These are phyloP conservation scores for Luscinia megarhynchos DNA, from an alignment of 2,797 vertebrate species.

Conservation along the genomic window DNA sequence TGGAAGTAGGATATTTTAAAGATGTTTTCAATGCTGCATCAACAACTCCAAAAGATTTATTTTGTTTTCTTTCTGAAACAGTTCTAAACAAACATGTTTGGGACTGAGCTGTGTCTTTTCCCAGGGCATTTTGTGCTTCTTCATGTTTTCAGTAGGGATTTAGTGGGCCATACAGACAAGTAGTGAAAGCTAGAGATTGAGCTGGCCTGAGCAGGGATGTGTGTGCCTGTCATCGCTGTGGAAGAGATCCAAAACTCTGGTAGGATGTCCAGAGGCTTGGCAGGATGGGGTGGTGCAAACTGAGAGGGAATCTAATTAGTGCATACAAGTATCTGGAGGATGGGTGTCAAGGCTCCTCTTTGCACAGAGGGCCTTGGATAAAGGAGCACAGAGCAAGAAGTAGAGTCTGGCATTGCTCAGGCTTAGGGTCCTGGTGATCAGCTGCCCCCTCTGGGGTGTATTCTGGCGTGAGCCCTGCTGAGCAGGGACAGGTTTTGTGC, in stretches of 20 bases:
- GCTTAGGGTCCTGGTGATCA: not conserved
- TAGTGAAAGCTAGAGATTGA: not conserved
- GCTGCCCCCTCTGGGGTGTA: not conserved
- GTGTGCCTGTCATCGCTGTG: not conserved
- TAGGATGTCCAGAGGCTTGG: not conserved
- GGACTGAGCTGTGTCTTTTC: not conserved
- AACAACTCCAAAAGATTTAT: not conserved
- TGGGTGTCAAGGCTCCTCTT: not conserved
- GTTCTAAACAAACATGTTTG: not conserved
- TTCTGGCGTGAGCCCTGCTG: not conserved
- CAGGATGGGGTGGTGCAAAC: not conserved
- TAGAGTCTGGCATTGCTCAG: not conserved
- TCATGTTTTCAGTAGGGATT: not conserved
- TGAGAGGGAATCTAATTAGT: not conserved
- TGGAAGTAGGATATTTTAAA: not conserved
- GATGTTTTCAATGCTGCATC: not conserved
- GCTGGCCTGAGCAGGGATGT: not conserved
- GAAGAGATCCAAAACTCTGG: not conserved
- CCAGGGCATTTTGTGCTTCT: not conserved
- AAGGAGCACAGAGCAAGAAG: accelerated
- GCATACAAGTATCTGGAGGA: not conserved
- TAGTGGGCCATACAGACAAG: not conserved
- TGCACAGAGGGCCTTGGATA: not conserved
- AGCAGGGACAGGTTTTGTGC: not conserved
- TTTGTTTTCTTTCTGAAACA: not conserved